Evolutionary conservation across 1,140 invertebrate species (phyloP), one percentile per base, ranked within the genome.

Genomic region (Habropoda laboriosa): DNA sequence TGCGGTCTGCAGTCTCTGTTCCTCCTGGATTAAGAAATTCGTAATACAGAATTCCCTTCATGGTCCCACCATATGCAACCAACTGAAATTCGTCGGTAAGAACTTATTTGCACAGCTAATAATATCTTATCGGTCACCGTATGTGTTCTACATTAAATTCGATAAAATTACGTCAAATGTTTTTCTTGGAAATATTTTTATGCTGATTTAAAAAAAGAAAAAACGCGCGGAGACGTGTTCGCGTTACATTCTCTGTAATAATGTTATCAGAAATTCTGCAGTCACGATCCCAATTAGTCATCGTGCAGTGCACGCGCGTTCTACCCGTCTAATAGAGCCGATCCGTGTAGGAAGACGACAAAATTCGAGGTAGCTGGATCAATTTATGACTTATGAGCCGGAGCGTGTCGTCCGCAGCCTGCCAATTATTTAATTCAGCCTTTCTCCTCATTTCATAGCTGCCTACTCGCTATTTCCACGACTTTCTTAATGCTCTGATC

Each of bases 321-420:
- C 30, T 7, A 67, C 24, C 24, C 2, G 21, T 53, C 6, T 57
- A 73, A 64, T 79, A 40, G 40, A 51, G 18, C 16, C 12, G 18
- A 16, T 61, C 38, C 35, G 63, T 51, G 79, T 80, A 80, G 72
- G 72, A 66, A 61, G 79, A 60, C 30, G 42, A 57, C 32, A 27
- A 80, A 80, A 61, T 51, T 79, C 42, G 47, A 76, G 61, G 32
- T 68, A 80, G 66, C 53, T 72, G 60, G 60, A 81, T 71, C 76
- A 81, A 81, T 81, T 81, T 79, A 81, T 51, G 60, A 30, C 45
- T 64, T 61, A 72, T 18, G 60, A 51, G 60, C 32, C 42, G 51
- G 40, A 71, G n/a, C 49, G 47, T 58, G 40, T 42, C 35, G 40
- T 40, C 63, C 12, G 45, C 21, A n/a, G 30, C 42, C 60, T 47